phyloP scores from a whole-genome alignment of 2,113 vertebrate species.

The Abramis brama region DNA sequence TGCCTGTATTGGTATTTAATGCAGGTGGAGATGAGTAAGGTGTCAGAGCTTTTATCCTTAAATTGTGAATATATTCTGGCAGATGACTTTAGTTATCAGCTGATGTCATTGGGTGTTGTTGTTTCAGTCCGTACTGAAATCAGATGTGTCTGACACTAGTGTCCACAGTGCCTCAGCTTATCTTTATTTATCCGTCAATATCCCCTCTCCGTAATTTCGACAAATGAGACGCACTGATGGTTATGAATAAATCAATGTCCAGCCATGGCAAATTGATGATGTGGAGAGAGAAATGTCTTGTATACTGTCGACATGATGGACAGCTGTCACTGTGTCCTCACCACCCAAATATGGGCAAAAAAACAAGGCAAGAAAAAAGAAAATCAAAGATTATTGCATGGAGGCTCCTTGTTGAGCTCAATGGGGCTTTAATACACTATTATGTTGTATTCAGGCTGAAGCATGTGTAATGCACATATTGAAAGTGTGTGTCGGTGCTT shows the following conservation, averaged over 20 bases:
- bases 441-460: slow-evolving; percentile 41
- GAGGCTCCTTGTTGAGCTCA: slow-evolving; percentile 68
- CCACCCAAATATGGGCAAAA: slow-evolving; percentile 66
- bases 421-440: slow-evolving; percentile 60
- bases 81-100: slow-evolving; percentile 10
- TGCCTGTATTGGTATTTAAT: slow-evolving; percentile 31
- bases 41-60: not conserved
- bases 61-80: not conserved
- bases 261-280: slow-evolving; percentile 11
- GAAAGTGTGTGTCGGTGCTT: not conserved
- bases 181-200: not conserved
- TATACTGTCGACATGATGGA: slow-evolving; percentile 73
- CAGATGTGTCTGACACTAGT: not conserved
- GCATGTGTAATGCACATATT: not conserved
- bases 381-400: slow-evolving; percentile 63
- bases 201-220: not conserved
- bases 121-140: not conserved
- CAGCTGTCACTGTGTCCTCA: slow-evolving; percentile 70
- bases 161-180: not conserved
- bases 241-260: slow-evolving; percentile 3
- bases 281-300: slow-evolving; percentile 54
- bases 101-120: slow-evolving; percentile 1
- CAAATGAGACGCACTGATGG: not conserved
- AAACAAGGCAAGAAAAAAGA: slow-evolving; percentile 27
- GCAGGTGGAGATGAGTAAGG: slow-evolving; percentile 2